Conservation (phyloP, 2,888 invertebrate species). For the Euphydryas editha region DNA sequence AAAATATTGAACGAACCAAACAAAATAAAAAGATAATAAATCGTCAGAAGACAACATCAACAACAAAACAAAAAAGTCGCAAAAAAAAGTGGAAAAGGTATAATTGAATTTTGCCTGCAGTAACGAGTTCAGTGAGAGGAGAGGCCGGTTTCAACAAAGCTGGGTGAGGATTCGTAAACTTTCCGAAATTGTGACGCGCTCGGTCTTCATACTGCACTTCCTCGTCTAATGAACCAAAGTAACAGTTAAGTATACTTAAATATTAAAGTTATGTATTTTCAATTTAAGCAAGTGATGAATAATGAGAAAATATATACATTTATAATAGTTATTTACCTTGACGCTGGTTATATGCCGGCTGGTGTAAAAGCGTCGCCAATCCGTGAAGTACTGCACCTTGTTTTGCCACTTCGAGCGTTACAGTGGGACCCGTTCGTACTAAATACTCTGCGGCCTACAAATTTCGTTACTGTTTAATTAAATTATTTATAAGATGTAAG, state of each 20-base stretch:
- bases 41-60: constrained; percentile 16
- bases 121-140: constrained; percentile 77
- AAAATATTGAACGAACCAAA: background rate
- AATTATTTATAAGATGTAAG: background rate
- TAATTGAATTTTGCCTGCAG: constrained; percentile 66
- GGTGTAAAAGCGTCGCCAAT: constrained; percentile 94
- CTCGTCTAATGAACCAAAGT: constrained; percentile 47
- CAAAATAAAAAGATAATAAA: constrained; percentile 25
- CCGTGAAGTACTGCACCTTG: constrained; percentile 99
- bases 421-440: constrained; percentile 96
- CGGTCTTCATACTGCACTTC: constrained; percentile 68
- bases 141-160: constrained; percentile 69
- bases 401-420: constrained; percentile 97
- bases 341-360: constrained; percentile 85
- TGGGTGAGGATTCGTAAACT: constrained; percentile 75
- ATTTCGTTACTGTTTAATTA: background rate
- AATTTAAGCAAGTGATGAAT: no score
- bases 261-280: no score
- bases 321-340: constrained; percentile 53
- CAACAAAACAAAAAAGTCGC: constrained; percentile 32
- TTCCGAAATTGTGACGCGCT: constrained; percentile 73
- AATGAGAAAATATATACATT: background rate
- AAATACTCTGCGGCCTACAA: constrained; percentile 96
- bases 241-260: background rate
- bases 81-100: constrained; percentile 28